Conservation (phyloP, 2,113 vertebrate species). For the Petaurus breviceps region DNA sequence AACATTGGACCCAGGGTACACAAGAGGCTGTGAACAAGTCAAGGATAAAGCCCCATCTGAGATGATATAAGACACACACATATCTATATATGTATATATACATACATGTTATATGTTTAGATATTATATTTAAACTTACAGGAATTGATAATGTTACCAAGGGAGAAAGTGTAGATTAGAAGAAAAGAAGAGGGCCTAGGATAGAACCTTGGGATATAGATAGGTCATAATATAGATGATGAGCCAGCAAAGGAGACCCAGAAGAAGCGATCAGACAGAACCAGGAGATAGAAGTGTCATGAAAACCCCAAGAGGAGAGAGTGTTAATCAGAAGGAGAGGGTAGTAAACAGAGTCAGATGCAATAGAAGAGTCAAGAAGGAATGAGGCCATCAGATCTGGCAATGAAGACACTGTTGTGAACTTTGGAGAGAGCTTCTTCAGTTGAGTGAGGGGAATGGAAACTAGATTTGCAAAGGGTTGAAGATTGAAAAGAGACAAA, state of each 20-base stretch:
- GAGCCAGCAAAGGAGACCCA: not conserved
- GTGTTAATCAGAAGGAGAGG: not conserved
- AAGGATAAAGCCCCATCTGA: no score
- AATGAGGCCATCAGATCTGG: not conserved
- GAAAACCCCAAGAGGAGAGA: not conserved
- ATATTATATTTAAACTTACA: not conserved
- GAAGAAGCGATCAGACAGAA: not conserved
- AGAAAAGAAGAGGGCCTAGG: not conserved
- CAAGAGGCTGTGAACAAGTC: no score
- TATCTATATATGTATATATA: no score
- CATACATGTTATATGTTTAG: not conserved
- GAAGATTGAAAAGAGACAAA: not conserved
- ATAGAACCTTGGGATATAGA: not conserved
- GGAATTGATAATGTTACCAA: not conserved
- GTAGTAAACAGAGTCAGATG: not conserved
- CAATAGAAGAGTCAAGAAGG: not conserved
- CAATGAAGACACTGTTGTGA: not conserved
- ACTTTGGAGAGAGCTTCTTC: not conserved
- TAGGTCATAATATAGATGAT: not conserved
- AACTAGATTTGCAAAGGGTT: not conserved
- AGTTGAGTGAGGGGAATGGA: not conserved
- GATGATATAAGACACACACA: not conserved
- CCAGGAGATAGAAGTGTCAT: not conserved
- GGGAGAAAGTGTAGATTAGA: not conserved
- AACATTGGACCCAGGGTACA: no score